These are phyloP conservation scores for Pammene fasciana DNA, from an alignment of 2,888 invertebrate species.

Conservation along the genomic window DNA sequence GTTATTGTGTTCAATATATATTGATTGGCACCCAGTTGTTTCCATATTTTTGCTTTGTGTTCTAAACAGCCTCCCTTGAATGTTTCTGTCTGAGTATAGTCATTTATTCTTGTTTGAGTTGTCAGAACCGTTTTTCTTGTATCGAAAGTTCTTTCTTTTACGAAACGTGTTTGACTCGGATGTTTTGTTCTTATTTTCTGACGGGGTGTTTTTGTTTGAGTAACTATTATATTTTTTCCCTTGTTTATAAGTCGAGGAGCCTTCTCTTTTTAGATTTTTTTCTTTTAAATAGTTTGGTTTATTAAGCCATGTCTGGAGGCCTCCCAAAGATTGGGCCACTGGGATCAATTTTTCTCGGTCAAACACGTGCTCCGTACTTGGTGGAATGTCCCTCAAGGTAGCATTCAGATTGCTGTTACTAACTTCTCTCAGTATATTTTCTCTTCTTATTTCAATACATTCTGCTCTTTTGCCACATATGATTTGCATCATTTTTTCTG, in stretches of 20 bases:
- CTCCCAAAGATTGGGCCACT: constrained; percentile 36
- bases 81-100: not conserved
- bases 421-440: constrained; percentile 36
- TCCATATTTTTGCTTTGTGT: constrained; percentile 19
- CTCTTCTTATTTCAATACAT: constrained; percentile 39
- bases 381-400: constrained; percentile 25
- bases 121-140: not conserved
- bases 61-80: constrained; percentile 3
- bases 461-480: constrained; percentile 39
- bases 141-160: too few species aligned
- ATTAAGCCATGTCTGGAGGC: constrained; percentile 20
- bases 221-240: not conserved
- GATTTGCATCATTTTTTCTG: constrained; percentile 38
- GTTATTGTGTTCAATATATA: constrained; percentile 37
- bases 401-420: constrained; percentile 9
- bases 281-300: not conserved
- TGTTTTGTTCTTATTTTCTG: not conserved
- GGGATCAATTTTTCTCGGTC: not conserved
- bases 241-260: not conserved
- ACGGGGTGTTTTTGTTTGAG: not conserved
- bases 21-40: constrained; percentile 33
- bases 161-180: too few species aligned
- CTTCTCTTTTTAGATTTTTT: not conserved
- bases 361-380: constrained; percentile 36
- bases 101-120: constrained; percentile 1